Conservation (phyloP, 2,888 invertebrate genomes). For the Sinelater perroti region DNA sequence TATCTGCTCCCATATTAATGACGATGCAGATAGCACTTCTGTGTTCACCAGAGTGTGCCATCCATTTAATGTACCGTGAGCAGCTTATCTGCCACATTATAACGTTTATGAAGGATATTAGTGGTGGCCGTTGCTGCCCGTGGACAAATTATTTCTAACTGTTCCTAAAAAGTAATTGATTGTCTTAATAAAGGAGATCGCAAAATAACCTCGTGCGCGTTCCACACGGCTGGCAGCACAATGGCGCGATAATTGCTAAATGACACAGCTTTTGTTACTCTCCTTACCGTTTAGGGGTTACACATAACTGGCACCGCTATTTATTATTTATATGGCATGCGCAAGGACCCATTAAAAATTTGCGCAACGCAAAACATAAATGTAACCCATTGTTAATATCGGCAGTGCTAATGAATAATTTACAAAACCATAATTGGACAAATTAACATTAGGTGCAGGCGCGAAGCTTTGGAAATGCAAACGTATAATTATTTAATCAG, state of each 20-base stretch:
- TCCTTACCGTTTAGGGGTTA: background rate
- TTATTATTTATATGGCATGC: background rate
- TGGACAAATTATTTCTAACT: conserved; percentile 24
- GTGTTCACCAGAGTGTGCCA: conserved; percentile 45
- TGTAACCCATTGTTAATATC: too few species aligned
- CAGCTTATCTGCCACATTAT: conserved; percentile 34
- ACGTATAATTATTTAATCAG: too few species aligned
- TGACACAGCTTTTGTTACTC: background rate
- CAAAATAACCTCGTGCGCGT: background rate
- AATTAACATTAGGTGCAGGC: too few species aligned
- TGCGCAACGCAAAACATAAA: too few species aligned
- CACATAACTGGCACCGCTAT: background rate
- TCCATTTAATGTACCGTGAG: conserved; percentile 43
- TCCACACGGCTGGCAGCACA: background rate
- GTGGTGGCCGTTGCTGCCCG: conserved; percentile 7
- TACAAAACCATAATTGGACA: too few species aligned
- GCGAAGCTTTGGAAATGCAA: too few species aligned
- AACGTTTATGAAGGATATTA: conserved; percentile 43
- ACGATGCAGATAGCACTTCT: conserved; percentile 49
- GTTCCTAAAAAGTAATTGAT: background rate
- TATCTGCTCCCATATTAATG: conserved; percentile 53
- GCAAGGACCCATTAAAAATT: conserved; percentile 10
- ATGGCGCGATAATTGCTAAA: background rate
- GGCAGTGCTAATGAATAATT: too few species aligned
- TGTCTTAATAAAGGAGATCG: conserved; percentile 1